Evolutionary conservation across 2,113 vertebrate genomes (phyloP), one percentile per base, ranked within the genome.

Genomic region (Ameiurus melas): DNA sequence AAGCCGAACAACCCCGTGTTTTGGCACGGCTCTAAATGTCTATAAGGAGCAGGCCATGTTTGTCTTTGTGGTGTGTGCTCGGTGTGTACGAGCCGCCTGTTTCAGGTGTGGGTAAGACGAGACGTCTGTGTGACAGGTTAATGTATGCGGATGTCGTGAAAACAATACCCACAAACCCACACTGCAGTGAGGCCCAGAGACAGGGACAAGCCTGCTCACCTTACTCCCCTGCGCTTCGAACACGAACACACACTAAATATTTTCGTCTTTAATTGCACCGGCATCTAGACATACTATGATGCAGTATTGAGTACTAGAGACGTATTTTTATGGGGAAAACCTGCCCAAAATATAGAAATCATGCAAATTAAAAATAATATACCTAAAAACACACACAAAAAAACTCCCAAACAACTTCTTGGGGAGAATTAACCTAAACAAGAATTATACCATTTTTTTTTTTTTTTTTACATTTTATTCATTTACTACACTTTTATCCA

Each of bases 71-170:
- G 77, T 85, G 90, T 85, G 90, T 91, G 92, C 93, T 90, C 91
- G 92, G 91, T 92, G 94, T 92, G 93, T 87, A 68, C 53, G 92
- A 91, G 92, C 88, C 88, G 91, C 86, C 92, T 85, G 88, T 90
- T 92, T 94, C 91, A 25, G 39, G 87, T 90, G 73, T 90, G 90
- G 92, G 94, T 93, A 94, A 95, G 94, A 90, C 62, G 93, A 96
- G 94, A 94, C 62, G 91, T 93, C 93, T 92, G 90, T 88, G 92
- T 93, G 92, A 93, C 94, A 92, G 92, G 94, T 94, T 95, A 95
- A 95, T 95, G 93, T 95, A 95, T 95, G 94, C 94, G 92, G 93
- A 93, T 93, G 88, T 92, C 93, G 94, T 94, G 91, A 94, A 94
- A 90, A 94, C 93, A 93, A 94, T 93, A 94, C 93, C 94, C 92